Evolutionary conservation across 2,888 invertebrate species (phyloP).

Genomic region (Cantharis nigra): DNA sequence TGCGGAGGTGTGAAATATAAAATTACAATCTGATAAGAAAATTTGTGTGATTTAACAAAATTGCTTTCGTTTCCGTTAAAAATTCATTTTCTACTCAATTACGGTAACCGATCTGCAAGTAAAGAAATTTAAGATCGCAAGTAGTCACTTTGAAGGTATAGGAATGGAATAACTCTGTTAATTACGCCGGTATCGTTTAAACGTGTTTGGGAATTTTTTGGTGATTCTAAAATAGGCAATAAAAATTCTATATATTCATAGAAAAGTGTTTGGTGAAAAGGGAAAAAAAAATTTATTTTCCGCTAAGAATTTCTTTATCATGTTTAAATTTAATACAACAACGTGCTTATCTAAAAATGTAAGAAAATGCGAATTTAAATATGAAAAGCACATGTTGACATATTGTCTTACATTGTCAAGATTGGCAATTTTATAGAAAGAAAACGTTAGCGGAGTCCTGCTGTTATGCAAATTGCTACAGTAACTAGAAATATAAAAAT

Average conservation of each 20-base stretch:
- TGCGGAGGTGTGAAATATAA: neutral
- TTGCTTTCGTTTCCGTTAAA: neutral
- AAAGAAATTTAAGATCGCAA: no score
- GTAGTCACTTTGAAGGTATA: no score
- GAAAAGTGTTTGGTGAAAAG: neutral
- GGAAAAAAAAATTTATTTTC: neutral
- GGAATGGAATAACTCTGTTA: no score
- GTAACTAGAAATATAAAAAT: conserved; percentile 31
- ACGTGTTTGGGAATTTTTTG: neutral
- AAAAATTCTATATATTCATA: neutral
- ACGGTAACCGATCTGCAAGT: no score
- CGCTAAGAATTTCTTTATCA: neutral
- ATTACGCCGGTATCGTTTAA: neutral
- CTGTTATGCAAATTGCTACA: conserved; percentile 22
- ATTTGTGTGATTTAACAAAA: neutral
- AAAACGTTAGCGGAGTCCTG: conserved; percentile 7
- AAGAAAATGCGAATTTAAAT: neutral
- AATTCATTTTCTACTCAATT: neutral
- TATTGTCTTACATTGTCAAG: conserved; percentile 12
- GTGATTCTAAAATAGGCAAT: neutral
- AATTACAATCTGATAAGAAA: neutral
- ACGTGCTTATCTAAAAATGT: neutral
- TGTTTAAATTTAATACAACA: neutral
- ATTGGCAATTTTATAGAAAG: conserved; percentile 12
- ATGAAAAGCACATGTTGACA: neutral